Conservation (phyloP, 2,797 vertebrate genomes). For the Enteromius paludinosus region DNA sequence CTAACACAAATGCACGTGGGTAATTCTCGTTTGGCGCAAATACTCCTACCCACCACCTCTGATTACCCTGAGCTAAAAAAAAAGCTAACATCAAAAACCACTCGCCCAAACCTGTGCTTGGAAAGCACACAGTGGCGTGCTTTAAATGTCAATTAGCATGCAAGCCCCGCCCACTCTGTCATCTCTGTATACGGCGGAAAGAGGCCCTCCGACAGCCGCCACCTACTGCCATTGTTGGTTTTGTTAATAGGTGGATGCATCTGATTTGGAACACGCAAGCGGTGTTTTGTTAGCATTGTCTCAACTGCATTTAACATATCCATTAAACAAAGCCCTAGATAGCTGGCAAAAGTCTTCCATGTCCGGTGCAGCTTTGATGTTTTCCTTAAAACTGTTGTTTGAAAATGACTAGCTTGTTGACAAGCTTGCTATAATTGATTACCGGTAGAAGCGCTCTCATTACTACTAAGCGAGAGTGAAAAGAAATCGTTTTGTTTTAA, state of each 20-base stretch:
- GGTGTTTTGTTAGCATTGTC: slow-evolving; percentile 31
- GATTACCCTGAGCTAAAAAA: slow-evolving; percentile 47
- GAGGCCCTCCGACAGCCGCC: slow-evolving; percentile 39
- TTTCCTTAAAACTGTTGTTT: slow-evolving; percentile 48
- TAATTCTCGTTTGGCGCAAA: slow-evolving; percentile 35
- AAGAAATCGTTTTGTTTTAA: slow-evolving; percentile 54
- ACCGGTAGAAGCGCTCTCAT: slow-evolving; percentile 68
- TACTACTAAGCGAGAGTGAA: slow-evolving; percentile 69
- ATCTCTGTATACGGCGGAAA: slow-evolving; percentile 31
- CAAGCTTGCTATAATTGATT: slow-evolving; percentile 66
- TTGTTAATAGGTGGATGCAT: slow-evolving; percentile 27
- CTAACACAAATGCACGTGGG: slow-evolving; percentile 30
- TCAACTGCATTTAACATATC: slow-evolving; percentile 39
- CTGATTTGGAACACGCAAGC: slow-evolving; percentile 1
- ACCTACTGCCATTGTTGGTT: slow-evolving; percentile 41
- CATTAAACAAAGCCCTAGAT: slow-evolving; percentile 48
- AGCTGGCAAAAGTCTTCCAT: slow-evolving; percentile 55
- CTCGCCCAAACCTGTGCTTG: slow-evolving; percentile 58
- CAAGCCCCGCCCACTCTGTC: slow-evolving; percentile 48
- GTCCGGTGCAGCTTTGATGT: slow-evolving; percentile 51
- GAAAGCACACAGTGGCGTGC: slow-evolving; percentile 61
- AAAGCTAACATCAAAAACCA: slow-evolving; percentile 52
- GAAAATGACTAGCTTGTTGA: slow-evolving; percentile 57
- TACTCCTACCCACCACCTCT: slow-evolving; percentile 50
- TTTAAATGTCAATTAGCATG: slow-evolving; percentile 60